A percentile compares a stretch with the other conserved stretches of the same genome.
Evolutionary conservation across 2,888 invertebrate genomes (phyloP).

Genomic region (Toxonevra muliebris): DNA sequence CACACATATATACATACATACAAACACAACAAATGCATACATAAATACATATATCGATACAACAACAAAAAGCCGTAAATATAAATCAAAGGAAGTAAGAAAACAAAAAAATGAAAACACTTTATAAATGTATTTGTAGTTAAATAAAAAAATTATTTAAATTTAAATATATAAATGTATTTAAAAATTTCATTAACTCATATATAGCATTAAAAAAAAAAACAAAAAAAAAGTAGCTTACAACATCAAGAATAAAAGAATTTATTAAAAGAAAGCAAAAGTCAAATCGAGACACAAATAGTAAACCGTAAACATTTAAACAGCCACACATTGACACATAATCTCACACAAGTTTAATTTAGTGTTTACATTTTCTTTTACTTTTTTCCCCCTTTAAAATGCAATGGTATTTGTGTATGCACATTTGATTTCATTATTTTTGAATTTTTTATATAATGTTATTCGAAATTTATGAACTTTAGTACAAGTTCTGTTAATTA

Average conservation of each 20-base stretch:
- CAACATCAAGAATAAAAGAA: slow-evolving; percentile 19
- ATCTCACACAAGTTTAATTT: no score
- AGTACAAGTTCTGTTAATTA: no score
- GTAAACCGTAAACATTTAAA: no score
- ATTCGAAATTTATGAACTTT: no score
- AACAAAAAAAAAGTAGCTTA: slow-evolving; percentile 17
- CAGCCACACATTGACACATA: no score
- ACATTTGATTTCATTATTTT: no score
- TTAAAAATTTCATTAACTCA: slow-evolving; percentile 9
- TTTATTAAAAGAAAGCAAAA: background rate
- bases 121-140: slow-evolving; percentile 27
- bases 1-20: slow-evolving; percentile 9
- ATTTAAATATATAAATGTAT: slow-evolving; percentile 4
- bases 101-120: slow-evolving; percentile 10
- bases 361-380: no score
- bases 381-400: no score
- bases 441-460: no score
- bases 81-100: background rate
- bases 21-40: background rate
- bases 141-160: slow-evolving; percentile 20
- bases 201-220: slow-evolving; percentile 18
- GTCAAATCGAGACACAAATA: background rate
- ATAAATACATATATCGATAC: background rate
- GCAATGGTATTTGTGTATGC: no score
- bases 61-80: background rate